Percentiles rank a stretch among this genome's conserved stretches.
phyloP scores from a whole-genome alignment of 1,140 invertebrate species.

The Rhagoletis pomonella region DNA sequence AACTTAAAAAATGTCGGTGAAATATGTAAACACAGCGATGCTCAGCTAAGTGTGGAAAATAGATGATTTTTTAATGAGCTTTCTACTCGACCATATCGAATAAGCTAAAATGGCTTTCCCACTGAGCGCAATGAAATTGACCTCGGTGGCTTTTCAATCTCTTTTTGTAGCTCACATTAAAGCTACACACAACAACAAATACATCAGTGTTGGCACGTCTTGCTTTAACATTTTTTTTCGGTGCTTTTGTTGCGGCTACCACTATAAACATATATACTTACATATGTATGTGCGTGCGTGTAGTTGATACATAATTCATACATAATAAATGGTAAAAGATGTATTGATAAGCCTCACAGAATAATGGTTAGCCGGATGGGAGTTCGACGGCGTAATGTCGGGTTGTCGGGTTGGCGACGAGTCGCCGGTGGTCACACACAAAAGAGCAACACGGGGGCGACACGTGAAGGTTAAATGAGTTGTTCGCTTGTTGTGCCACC shows the following conservation, averaged over 20 bases:
- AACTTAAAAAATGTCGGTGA: too few species aligned
- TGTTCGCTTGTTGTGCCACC: conserved; percentile 44
- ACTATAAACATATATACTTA: neutral
- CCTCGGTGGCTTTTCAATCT: neutral
- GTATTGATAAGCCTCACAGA: conserved; percentile 23
- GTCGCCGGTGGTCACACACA: conserved; percentile 10
- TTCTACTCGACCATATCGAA: neutral
- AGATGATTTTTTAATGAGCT: conserved; percentile 6
- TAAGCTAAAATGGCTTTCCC: neutral
- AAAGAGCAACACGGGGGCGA: conserved; percentile 11
- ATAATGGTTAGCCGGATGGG: neutral
- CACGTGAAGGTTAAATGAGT: conserved; percentile 51
- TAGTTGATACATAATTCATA: conserved; percentile 33
- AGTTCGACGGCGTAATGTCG: neutral
- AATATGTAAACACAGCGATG: neutral
- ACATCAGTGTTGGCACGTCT: neutral
- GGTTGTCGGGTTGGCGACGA: neutral
- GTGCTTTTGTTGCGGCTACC: neutral
- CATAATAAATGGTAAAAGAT: conserved; percentile 50
- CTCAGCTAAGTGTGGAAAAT: neutral
- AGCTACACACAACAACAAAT: neutral
- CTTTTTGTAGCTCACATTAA: too few species aligned
- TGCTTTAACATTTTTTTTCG: conserved; percentile 20
- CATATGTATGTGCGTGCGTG: neutral
- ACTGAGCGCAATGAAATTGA: neutral